A percentile compares a stretch with the other conserved stretches of the same genome.
These are phyloP conservation scores for Pituophis catenifer DNA, from an alignment of 2,113 vertebrate species.

Conservation along the genomic window DNA sequence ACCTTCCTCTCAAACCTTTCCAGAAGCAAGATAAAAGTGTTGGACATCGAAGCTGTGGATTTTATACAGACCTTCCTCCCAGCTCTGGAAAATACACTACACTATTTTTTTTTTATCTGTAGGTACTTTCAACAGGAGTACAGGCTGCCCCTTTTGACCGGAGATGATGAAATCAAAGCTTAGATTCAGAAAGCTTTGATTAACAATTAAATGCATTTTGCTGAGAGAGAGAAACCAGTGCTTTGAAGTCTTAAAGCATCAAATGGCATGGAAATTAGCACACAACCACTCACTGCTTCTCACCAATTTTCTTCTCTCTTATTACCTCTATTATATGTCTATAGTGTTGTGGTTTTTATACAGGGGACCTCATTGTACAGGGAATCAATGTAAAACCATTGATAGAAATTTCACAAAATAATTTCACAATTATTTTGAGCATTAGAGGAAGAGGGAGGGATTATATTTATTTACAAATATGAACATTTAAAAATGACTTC, in stretches of 20 bases:
- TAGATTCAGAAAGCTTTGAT: background rate
- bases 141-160: background rate
- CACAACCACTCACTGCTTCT: background rate
- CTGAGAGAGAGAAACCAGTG: background rate
- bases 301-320: background rate
- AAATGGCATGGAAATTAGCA: background rate
- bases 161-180: background rate
- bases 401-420: background rate
- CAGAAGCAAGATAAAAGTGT: background rate
- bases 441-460: background rate
- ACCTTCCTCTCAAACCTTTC: background rate
- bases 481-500: background rate
- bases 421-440: background rate
- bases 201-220: background rate
- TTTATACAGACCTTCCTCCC: background rate
- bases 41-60: background rate
- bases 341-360: background rate
- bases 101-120: background rate
- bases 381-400: background rate
- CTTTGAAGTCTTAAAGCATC: background rate
- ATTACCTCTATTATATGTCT: background rate
- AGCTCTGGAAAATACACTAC: background rate
- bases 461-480: background rate
- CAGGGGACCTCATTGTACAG: background rate
- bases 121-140: background rate